These are phyloP conservation scores for Coptotermes formosanus DNA, from an alignment of 1,140 invertebrate species.

Conservation along the genomic window DNA sequence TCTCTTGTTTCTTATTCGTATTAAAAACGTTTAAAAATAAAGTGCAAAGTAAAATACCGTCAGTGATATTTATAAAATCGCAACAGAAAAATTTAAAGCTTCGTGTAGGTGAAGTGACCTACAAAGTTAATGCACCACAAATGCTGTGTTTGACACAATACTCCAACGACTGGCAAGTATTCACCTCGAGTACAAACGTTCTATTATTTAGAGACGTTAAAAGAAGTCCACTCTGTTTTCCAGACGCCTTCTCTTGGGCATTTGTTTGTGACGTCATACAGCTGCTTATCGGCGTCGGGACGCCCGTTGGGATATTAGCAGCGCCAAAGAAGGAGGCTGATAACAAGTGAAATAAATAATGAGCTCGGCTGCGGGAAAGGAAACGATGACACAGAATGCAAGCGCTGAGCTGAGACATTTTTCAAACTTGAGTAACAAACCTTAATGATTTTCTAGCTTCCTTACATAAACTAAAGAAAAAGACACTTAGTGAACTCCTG, in stretches of 20 bases:
- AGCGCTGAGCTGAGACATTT: neutral
- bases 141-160: too few relatives aligned
- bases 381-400: neutral
- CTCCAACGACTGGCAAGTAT: too few relatives aligned
- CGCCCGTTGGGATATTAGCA: constrained; percentile 17
- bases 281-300: neutral
- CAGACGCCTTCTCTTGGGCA: neutral
- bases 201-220: neutral
- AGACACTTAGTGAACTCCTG: neutral
- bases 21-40: too few relatives aligned
- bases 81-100: too few relatives aligned
- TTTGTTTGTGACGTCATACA: neutral
- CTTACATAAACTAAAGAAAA: neutral
- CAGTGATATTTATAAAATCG: too few relatives aligned
- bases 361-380: neutral
- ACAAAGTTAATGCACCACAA: too few relatives aligned
- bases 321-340: neutral
- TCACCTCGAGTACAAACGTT: neutral
- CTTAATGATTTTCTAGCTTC: constrained; percentile 19
- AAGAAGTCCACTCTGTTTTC: neutral
- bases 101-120: too few relatives aligned
- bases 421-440: constrained; percentile 3
- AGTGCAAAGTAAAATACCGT: too few relatives aligned
- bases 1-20: too few relatives aligned
- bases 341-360: constrained; percentile 17